Evolutionary conservation across 2,888 invertebrate species (phyloP).

Genomic region (Lissocephala sabroskyi): DNA sequence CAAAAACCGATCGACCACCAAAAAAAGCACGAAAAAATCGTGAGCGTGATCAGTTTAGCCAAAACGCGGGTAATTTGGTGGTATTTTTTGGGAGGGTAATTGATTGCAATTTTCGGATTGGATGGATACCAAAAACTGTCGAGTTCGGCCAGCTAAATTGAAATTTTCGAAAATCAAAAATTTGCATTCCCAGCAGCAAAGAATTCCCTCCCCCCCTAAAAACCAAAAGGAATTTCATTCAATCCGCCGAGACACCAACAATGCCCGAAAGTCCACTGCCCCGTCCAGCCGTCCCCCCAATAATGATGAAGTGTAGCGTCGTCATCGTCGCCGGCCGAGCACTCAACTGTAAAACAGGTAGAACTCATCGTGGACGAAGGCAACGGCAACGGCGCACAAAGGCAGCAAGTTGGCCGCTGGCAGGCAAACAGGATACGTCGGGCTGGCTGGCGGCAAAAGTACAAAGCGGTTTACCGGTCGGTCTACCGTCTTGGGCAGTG

Average conservation of each 20-base stretch:
- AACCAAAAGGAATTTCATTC: too few relatives aligned
- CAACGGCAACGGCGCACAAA: constrained; percentile 16
- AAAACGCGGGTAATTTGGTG: constrained; percentile 3
- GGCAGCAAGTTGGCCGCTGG: constrained; percentile 15
- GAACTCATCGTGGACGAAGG: not conserved
- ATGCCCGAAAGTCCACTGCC: too few relatives aligned
- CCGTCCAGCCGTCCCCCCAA: constrained; percentile 8
- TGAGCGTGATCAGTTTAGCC: constrained; percentile 43
- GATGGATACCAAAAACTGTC: too few relatives aligned
- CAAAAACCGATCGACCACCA: not conserved
- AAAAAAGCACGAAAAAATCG: constrained; percentile 11
- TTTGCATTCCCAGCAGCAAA: too few relatives aligned
- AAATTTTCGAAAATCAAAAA: too few relatives aligned
- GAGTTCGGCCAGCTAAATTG: too few relatives aligned
- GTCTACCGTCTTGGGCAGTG: constrained; percentile 2
- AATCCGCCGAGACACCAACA: too few relatives aligned
- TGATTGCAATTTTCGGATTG: not conserved
- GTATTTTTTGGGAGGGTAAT: not conserved
- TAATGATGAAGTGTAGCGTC: constrained; percentile 27
- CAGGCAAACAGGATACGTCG: constrained; percentile 9
- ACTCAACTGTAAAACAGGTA: constrained; percentile 65
- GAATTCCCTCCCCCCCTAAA: constrained; percentile 20
- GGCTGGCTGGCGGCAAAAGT: constrained; percentile 45
- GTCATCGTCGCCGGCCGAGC: too few relatives aligned
- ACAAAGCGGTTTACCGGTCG: constrained; percentile 37